Evolutionary conservation across 2,888 invertebrate species (phyloP), one percentile per base, ranked within the genome.

Genomic region (Eudemis profundana): DNA sequence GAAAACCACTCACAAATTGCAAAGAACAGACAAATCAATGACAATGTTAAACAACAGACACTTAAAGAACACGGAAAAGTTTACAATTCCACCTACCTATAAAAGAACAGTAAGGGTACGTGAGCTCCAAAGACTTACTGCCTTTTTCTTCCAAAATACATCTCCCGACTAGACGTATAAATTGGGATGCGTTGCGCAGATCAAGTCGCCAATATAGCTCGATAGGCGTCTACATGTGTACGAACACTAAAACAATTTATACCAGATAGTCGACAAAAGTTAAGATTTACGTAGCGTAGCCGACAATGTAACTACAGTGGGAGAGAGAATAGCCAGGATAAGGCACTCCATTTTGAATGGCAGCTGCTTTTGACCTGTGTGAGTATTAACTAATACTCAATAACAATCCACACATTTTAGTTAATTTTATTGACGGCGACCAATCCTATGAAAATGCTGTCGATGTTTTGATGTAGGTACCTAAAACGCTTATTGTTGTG

Each of bases 151-250:
- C 12, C 19, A 12, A 46, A 44, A 29, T 15, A 17, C 42, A 27
- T 42, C 38, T 21, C 19, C 19, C 14, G 42, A 12, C 65, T 36
- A 65, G 89, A 90, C 90, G 68, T 70, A 90, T 90, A 89, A 90
- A 90, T 91, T 85, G 84, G 75, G 68, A 73, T 80, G 81, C 79
- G 82, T 84, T 86, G 82, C 79, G 81, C 82, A 85, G 86, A 87
- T 87, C 85, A 83, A 79, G 73, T 74, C 69, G 69, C 70, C 74
- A 75, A 79, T 79, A 78, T 71, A 86, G 78, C 82, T 86, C 82
- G 77, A 81, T 83, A 78, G 69, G 75, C 70, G 69, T 71, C 74
- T 81, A 82, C 78, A 78, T 81, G 79, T 78, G 76, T 72, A 77
- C 68, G 75, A 75, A 79, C 78, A 78, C 79, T 81, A 79, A 86